These are phyloP conservation scores for Diglossa cyanea DNA, from an alignment of 2,797 vertebrate species.

Conservation along the genomic window DNA sequence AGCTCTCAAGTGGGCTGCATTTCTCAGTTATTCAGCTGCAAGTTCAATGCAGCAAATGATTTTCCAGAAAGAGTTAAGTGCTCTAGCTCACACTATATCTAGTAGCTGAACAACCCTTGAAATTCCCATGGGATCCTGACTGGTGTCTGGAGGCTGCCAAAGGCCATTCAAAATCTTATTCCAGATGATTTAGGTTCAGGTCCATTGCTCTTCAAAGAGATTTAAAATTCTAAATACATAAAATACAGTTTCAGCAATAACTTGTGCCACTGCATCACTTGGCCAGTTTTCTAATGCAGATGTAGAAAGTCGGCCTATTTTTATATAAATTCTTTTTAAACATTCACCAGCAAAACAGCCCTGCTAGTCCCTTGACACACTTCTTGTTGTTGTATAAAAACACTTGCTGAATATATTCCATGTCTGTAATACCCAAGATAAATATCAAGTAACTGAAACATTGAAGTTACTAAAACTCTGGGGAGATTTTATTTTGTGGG, in stretches of 20 bases:
- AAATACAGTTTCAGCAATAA: conserved; percentile 5
- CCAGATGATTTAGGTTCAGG: conserved; percentile 4
- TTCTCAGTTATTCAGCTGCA: neutral
- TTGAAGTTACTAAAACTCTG: neutral
- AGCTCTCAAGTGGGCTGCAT: neutral
- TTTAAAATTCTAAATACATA: conserved; percentile 21
- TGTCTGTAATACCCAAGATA: neutral
- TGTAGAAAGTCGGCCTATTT: neutral
- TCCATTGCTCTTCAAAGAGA: neutral
- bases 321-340: neutral
- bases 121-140: neutral
- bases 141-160: neutral
- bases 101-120: neutral
- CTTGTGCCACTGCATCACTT: neutral
- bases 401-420: neutral
- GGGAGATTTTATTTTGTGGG: neutral
- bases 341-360: neutral
- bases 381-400: neutral
- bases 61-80: neutral
- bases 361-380: neutral
- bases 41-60: neutral
- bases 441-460: neutral
- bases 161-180: neutral
- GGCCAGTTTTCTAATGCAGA: neutral
- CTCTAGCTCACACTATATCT: neutral